A percentile compares a stretch with the other conserved stretches of the same genome.
Conservation (phyloP, 2,888 invertebrate genomes). For the Stenodema calcarata region DNA sequence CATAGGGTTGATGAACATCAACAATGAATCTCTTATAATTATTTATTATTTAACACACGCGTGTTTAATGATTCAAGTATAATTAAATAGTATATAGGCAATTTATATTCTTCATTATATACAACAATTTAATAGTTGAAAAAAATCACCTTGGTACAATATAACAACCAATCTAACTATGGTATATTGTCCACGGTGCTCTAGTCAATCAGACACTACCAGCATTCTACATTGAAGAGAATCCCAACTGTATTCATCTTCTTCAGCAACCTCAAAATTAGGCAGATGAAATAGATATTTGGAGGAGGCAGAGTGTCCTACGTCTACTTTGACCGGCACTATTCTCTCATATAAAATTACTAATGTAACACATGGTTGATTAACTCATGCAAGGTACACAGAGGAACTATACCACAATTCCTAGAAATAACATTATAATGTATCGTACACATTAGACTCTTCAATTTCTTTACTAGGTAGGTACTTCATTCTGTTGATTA, state of each 20-base stretch:
- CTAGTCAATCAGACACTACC: not conserved
- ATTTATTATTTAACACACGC: not conserved
- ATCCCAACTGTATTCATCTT: too few relatives aligned
- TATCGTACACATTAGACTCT: not conserved
- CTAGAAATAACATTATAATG: slow-evolving; percentile 12
- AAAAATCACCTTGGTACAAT: slow-evolving; percentile 23
- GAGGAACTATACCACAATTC: slow-evolving; percentile 48
- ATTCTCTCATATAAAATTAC: not conserved
- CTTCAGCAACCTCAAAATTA: too few relatives aligned
- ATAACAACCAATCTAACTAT: not conserved
- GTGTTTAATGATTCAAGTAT: not conserved
- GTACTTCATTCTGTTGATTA: slow-evolving; percentile 20
- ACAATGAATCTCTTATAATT: not conserved
- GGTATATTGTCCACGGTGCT: not conserved
- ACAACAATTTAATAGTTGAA: not conserved
- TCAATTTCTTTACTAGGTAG: slow-evolving; percentile 7
- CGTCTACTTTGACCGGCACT: not conserved
- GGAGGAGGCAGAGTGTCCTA: not conserved
- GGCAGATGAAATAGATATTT: not conserved
- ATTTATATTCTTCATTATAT: not conserved
- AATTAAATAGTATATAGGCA: not conserved
- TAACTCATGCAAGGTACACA: slow-evolving; percentile 9
- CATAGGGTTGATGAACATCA: not conserved
- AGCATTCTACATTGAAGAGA: not conserved
- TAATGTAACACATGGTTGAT: not conserved